phyloP scores from a whole-genome alignment of 2,888 invertebrate genomes.

The Noctua pronuba region DNA sequence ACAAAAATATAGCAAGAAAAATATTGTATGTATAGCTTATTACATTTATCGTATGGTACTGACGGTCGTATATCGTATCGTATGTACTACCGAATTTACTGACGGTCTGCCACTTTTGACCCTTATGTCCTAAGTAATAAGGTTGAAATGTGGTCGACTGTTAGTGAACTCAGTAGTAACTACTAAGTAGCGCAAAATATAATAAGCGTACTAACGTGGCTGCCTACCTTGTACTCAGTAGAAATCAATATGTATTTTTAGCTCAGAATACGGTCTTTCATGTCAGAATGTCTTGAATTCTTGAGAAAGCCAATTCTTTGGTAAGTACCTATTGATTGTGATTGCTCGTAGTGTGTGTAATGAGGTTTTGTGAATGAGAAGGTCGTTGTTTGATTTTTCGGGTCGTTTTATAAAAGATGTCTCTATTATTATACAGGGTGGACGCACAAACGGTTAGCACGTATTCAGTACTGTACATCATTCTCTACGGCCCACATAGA shows the following conservation, averaged over 20 bases:
- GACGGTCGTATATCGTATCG: too few relatives aligned
- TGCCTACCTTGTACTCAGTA: conserved; percentile 20
- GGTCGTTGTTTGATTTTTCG: not conserved
- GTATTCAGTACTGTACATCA: too few relatives aligned
- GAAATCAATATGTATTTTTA: conserved; percentile 61
- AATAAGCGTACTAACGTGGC: conserved; percentile 20
- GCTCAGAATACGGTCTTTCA: conserved; percentile 27
- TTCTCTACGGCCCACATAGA: too few relatives aligned
- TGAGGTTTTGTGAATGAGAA: conserved; percentile 14
- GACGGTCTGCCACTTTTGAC: too few relatives aligned
- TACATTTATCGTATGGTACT: too few relatives aligned
- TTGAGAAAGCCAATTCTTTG: conserved; percentile 26
- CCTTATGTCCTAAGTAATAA: not conserved
- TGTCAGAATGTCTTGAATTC: conserved; percentile 28
- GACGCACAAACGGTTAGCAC: not conserved
- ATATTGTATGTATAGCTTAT: too few relatives aligned
- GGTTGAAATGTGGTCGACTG: too few relatives aligned
- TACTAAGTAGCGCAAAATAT: conserved; percentile 22
- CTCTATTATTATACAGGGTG: not conserved
- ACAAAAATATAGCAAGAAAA: too few relatives aligned
- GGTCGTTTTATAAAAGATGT: not conserved
- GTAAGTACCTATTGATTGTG: conserved; percentile 8
- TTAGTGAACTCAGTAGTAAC: not conserved
- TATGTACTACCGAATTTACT: too few relatives aligned
- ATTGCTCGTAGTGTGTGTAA: conserved; percentile 23